phyloP scores from a whole-genome alignment of 2,113 vertebrate genomes.

The Saguinus imperator region DNA sequence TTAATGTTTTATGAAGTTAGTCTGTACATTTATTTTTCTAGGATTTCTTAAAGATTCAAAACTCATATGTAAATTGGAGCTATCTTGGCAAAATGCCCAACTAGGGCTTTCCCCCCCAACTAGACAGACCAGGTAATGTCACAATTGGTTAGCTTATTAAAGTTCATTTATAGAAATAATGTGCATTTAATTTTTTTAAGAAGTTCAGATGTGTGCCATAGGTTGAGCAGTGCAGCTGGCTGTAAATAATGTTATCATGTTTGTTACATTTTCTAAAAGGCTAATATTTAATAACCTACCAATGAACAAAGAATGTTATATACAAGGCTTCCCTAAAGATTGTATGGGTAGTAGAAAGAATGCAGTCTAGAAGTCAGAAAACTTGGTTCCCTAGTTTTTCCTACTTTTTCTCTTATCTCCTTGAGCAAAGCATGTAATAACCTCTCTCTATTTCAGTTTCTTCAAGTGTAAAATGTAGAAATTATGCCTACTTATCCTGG shows the following conservation, averaged over 20 bases:
- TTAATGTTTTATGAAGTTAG: not conserved
- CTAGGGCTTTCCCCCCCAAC: not conserved
- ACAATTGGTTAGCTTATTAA: not conserved
- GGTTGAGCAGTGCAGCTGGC: not conserved
- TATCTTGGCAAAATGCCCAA: slow-evolving; percentile 6
- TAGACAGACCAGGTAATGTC: not conserved
- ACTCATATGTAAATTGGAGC: slow-evolving; percentile 8
- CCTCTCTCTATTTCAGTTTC: not conserved
- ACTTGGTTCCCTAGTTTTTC: not conserved
- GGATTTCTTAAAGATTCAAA: slow-evolving; percentile 31
- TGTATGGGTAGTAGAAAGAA: not conserved
- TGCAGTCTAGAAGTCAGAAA: not conserved
- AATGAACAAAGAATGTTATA: slow-evolving; percentile 22
- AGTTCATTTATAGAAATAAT: slow-evolving; percentile 37
- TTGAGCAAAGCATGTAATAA: not conserved
- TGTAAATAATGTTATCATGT: not conserved
- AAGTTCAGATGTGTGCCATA: slow-evolving; percentile 29
- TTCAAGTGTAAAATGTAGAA: not conserved
- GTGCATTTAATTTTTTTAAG: not conserved
- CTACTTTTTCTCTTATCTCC: not conserved
- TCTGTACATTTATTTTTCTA: slow-evolving; percentile 26
- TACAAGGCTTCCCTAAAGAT: not conserved
- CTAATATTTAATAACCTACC: slow-evolving; percentile 43
- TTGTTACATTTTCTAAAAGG: slow-evolving; percentile 31
- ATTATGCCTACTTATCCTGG: not conserved